Evolutionary conservation across 2,888 invertebrate species (phyloP).

Genomic region (Poecilobothrus nobilitatus): DNA sequence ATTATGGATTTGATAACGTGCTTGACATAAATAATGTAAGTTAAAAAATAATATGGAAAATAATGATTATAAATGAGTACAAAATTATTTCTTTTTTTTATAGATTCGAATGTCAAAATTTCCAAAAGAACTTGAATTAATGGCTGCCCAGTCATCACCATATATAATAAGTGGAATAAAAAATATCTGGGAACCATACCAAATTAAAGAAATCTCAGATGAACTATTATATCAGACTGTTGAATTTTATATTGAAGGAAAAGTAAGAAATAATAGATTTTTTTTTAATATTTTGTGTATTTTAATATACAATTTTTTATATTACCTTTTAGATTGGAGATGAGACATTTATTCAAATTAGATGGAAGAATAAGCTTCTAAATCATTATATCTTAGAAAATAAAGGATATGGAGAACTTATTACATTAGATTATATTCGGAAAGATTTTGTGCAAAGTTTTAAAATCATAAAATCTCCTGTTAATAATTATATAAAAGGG

Average conservation of each 20-base stretch:
- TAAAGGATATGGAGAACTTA: slow-evolving; percentile 10
- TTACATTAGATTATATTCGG: slow-evolving; percentile 9
- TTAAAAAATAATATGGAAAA: neutral
- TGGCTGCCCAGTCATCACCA: slow-evolving; percentile 15
- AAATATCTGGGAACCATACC: slow-evolving; percentile 17
- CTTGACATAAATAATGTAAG: slow-evolving; percentile 12
- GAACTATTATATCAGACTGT: slow-evolving; percentile 7
- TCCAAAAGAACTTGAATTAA: slow-evolving; percentile 15
- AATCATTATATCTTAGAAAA: slow-evolving; percentile 13
- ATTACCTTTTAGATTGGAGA: slow-evolving; percentile 12
- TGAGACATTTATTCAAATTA: slow-evolving; percentile 12
- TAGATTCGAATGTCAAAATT: slow-evolving; percentile 17
- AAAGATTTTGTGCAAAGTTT: neutral
- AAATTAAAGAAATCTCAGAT: slow-evolving; percentile 16
- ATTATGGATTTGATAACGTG: slow-evolving; percentile 14
- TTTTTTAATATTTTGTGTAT: neutral
- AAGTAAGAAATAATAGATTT: slow-evolving; percentile 5
- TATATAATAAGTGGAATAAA: slow-evolving; percentile 19
- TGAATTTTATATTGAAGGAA: slow-evolving; percentile 3
- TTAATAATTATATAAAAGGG: neutral
- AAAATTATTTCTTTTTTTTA: neutral
- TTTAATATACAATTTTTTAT: too few relatives aligned
- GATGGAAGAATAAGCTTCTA: slow-evolving; percentile 15
- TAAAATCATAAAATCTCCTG: neutral
- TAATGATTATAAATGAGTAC: too few relatives aligned